Evolutionary conservation across 2,888 invertebrate species (phyloP).

Genomic region (Reticulitermes lucifugus): DNA sequence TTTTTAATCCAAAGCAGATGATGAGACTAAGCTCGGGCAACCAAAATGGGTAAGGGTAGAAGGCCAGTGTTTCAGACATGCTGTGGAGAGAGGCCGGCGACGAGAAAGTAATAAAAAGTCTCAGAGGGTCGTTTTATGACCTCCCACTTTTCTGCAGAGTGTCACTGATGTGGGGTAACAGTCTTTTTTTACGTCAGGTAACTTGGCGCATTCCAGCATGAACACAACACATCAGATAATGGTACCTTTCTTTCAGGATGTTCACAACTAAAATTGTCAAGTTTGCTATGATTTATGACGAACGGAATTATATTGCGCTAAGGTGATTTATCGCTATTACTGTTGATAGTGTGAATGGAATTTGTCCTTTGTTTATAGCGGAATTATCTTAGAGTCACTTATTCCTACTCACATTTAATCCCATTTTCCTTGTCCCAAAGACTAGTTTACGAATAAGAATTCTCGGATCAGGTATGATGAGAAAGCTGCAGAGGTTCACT

Average conservation of each 20-base stretch:
- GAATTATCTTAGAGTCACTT: neutral
- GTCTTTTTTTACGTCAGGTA: neutral
- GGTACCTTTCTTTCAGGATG: neutral
- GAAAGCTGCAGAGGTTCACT: no score
- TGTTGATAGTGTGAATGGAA: neutral
- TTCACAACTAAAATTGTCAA: neutral
- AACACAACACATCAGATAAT: neutral
- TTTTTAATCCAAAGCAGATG: no score
- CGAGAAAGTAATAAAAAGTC: constrained; percentile 29
- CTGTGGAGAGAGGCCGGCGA: constrained; percentile 7
- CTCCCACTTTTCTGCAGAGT: neutral
- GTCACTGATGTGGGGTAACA: neutral
- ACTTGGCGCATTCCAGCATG: neutral
- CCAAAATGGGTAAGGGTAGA: neutral
- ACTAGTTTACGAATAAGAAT: no score
- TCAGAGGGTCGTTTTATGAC: constrained; percentile 36
- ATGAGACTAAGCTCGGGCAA: no score
- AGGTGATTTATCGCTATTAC: neutral
- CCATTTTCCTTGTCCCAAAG: neutral
- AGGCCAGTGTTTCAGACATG: neutral
- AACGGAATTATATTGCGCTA: neutral
- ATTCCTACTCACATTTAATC: neutral
- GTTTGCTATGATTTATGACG: neutral
- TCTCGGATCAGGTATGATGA: no score
- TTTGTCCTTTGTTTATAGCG: neutral